Conservation (phyloP, 2,888 invertebrate species). For the Conomelus anceps region DNA sequence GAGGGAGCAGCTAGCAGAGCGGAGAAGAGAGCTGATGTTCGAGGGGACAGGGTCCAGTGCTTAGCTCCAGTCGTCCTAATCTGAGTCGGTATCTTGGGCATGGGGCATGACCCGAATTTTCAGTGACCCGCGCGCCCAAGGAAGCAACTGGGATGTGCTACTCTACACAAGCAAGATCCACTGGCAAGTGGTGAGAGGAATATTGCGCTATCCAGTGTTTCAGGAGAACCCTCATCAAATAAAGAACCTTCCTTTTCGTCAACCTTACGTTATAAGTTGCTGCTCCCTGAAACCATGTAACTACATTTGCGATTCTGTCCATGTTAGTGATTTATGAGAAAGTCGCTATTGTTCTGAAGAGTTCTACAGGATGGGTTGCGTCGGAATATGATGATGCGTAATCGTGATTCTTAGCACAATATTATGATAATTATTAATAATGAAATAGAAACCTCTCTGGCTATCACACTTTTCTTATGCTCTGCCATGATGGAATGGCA, state of each 20-base stretch:
- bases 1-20: too few species aligned
- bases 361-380: background rate
- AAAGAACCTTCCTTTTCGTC: background rate
- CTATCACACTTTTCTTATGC: too few species aligned
- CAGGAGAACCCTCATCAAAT: background rate
- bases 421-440: too few species aligned
- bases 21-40: background rate
- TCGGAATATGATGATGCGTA: too few species aligned
- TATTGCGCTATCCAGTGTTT: background rate
- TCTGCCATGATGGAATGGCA: too few species aligned
- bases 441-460: too few species aligned
- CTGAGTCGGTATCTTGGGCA: background rate
- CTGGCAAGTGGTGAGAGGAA: background rate
- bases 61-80: background rate
- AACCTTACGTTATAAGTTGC: background rate
- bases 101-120: background rate
- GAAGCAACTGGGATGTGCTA: background rate
- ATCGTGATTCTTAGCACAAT: too few species aligned
- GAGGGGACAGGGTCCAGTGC: background rate
- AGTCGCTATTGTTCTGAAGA: background rate
- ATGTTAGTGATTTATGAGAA: background rate
- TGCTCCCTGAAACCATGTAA: background rate
- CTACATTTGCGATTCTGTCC: background rate
- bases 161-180: background rate
- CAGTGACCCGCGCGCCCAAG: background rate